Conservation (phyloP, 2,888 invertebrate genomes). For the Caenorhabditis sp. region DNA sequence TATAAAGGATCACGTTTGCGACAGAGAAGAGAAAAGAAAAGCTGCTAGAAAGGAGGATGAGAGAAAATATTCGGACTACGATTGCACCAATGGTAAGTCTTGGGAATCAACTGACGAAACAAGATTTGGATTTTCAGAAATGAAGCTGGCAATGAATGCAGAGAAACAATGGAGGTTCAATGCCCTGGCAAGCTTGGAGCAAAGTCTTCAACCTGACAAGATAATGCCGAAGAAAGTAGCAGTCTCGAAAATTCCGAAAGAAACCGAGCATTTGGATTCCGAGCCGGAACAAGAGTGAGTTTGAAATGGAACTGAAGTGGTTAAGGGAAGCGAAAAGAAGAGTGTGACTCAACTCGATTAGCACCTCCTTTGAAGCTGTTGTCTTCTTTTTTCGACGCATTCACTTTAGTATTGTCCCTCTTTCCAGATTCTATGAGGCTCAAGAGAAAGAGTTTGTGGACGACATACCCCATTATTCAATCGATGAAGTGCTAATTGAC, state of each 20-base stretch:
- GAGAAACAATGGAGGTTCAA: slow-evolving; percentile 48
- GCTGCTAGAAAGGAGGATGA: slow-evolving; percentile 29
- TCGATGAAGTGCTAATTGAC: slow-evolving; percentile 45
- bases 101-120: neutral
- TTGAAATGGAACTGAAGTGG: slow-evolving; percentile 47
- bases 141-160: slow-evolving; percentile 35
- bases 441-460: slow-evolving; percentile 47
- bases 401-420: neutral
- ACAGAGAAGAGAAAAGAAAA: slow-evolving; percentile 48
- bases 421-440: slow-evolving; percentile 41
- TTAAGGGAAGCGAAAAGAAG: neutral
- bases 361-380: slow-evolving; percentile 39
- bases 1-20: slow-evolving; percentile 49
- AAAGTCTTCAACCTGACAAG: slow-evolving; percentile 24
- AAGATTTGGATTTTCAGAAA: slow-evolving; percentile 33
- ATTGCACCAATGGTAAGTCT: slow-evolving; percentile 21
- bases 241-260: slow-evolving; percentile 3
- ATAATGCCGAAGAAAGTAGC: slow-evolving; percentile 19
- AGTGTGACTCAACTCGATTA: slow-evolving; percentile 52
- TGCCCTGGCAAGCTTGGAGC: slow-evolving; percentile 50
- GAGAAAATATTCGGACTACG: slow-evolving; percentile 37
- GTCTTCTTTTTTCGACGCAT: slow-evolving; percentile 19
- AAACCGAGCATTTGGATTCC: slow-evolving; percentile 11
- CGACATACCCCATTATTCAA: slow-evolving; percentile 33
- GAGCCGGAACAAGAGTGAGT: slow-evolving; percentile 50